Base-by-base conservation (phyloP, 2,797 vertebrate genomes). In the Poeciliopsis infans region DNA sequence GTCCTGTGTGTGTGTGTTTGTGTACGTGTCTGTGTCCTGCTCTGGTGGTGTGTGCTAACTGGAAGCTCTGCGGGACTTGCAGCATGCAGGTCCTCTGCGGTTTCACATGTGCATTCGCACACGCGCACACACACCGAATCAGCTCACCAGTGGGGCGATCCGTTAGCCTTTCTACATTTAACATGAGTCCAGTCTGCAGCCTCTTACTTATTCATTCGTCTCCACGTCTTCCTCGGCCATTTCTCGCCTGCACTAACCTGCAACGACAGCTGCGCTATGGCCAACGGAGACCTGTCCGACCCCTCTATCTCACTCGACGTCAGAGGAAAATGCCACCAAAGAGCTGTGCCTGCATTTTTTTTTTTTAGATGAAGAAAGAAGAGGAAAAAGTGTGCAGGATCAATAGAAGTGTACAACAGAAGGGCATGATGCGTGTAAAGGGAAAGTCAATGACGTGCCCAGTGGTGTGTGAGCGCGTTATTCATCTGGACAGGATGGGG, bases 91-190 rank as follows among this genome's bases (percentile, higher is more conserved):
- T 94, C 87, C 83, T 90, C 85, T 16, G 76, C 78, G 82, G 85
- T 78, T 23, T 86, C 76, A 18, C 80, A 80, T 74, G 82, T 82
- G 80, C 74, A 90, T 76, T 83, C 85, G 85, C 73, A 66, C 96
- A 80, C 94, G 95, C 46, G 15, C 16, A 51, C 49, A 51, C 49
- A 51, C 49, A 23, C 20, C 20, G 93, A 93, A 82, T 88, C 93
- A 86, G 96, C 96, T 96, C 95, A 96, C 94, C 94, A 92, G 94
- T 93, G 92, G 94, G 95, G 93, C 95, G 94, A 96, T 96, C 95
- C 88, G 95, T 97, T 97, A 97, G 96, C 95, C 94, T 97, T 97
- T 96, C 95, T 97, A 96, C 96, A 97, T 97, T 93, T 97, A 97
- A 97, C 96, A 97, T 95, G 96, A 95, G 96, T 95, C 93, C 90